These are phyloP conservation scores for Thinocorus orbignyianus DNA, from an alignment of 2,113 vertebrate genomes.

Conservation along the genomic window DNA sequence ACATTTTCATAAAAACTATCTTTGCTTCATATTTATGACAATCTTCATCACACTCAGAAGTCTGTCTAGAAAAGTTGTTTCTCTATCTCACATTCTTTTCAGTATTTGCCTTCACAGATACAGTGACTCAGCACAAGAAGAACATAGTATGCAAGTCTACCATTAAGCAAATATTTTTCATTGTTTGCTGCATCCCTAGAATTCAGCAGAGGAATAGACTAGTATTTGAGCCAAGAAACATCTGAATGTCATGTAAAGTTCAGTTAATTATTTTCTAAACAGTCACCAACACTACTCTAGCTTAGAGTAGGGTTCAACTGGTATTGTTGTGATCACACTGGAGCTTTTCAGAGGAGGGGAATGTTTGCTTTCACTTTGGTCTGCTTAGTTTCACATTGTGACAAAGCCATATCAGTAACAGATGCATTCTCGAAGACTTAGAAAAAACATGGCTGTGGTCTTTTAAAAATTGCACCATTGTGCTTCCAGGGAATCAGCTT, in stretches of 20 bases:
- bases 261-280: slow-evolving; percentile 67
- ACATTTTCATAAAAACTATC: background rate
- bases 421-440: background rate
- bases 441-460: background rate
- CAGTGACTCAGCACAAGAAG: slow-evolving; percentile 43
- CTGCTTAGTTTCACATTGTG: slow-evolving; percentile 4
- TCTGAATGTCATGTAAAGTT: slow-evolving; percentile 68
- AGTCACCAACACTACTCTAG: slow-evolving; percentile 27
- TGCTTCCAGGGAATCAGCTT: background rate
- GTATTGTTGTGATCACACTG: slow-evolving; percentile 37
- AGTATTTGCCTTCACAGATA: background rate
- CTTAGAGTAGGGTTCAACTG: background rate
- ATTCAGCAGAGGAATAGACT: slow-evolving; percentile 38
- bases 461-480: background rate
- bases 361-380: slow-evolving; percentile 37
- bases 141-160: background rate
- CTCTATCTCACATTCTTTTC: background rate
- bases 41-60: background rate
- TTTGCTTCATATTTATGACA: background rate
- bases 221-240: slow-evolving; percentile 56
- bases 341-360: background rate
- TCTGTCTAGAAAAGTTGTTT: background rate
- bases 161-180: slow-evolving; percentile 54
- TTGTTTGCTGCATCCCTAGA: slow-evolving; percentile 60
- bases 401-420: slow-evolving; percentile 20